phyloP scores from a whole-genome alignment of 2,113 vertebrate genomes.

The Propithecus coquereli region DNA sequence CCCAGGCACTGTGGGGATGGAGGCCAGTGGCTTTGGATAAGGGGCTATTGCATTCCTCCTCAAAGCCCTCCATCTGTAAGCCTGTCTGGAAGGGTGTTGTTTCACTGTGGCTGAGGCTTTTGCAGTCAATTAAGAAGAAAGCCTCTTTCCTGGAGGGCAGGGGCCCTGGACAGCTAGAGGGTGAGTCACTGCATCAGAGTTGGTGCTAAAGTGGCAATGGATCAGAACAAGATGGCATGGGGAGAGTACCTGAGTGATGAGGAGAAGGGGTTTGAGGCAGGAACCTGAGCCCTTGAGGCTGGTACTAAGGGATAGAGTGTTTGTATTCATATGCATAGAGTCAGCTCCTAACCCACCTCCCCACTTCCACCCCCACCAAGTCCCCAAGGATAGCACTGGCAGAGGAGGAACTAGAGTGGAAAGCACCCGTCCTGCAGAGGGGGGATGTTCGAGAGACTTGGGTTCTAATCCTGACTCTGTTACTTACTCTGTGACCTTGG shows the following conservation, averaged over 20 bases:
- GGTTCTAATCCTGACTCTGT: neutral
- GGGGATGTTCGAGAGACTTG: neutral
- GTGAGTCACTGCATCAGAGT: constrained; percentile 56
- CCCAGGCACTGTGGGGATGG: neutral
- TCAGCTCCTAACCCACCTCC: neutral
- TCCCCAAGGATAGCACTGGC: neutral
- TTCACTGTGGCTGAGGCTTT: constrained; percentile 32
- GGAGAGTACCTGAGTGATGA: constrained; percentile 45
- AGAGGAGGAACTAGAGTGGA: neutral
- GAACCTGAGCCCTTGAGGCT: neutral
- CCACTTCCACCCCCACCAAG: neutral
- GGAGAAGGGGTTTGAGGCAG: neutral
- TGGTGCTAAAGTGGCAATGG: constrained; percentile 44
- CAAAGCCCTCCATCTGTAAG: neutral
- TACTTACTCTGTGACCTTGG: neutral
- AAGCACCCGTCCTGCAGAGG: neutral
- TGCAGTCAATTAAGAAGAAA: constrained; percentile 70
- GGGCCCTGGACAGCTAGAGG: constrained; percentile 43
- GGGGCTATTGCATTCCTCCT: neutral
- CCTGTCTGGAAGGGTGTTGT: neutral
- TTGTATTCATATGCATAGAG: neutral
- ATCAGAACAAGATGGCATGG: constrained; percentile 38
- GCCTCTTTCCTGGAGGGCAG: constrained; percentile 70
- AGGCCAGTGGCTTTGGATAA: neutral
- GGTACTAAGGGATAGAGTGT: neutral